Conservation (phyloP, 2,113 vertebrate species). For the Dunckerocampus dactyliophorus region DNA sequence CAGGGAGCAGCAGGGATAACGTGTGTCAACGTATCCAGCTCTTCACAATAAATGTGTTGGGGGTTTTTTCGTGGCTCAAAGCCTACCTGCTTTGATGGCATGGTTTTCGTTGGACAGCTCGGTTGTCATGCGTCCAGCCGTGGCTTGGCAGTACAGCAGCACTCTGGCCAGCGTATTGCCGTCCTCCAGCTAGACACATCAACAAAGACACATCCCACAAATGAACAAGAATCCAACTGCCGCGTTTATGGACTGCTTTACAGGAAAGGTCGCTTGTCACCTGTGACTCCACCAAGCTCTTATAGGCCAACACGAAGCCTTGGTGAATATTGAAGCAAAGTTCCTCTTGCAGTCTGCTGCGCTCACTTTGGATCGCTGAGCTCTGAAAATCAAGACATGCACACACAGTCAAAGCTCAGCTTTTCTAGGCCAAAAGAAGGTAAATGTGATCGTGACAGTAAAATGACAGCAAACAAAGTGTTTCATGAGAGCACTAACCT, state of each 20-base stretch:
- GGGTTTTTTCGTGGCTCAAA: not conserved
- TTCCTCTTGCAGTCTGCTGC: conserved; percentile 70
- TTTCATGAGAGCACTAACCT: conserved; percentile 45
- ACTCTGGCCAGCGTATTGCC: conserved; percentile 58
- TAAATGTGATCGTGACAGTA: too few relatives aligned
- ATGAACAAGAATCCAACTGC: not conserved
- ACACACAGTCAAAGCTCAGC: not conserved
- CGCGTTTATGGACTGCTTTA: too few relatives aligned
- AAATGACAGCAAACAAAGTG: not conserved
- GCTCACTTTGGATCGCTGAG: conserved; percentile 40
- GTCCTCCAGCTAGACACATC: conserved; percentile 63
- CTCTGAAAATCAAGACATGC: conserved; percentile 35
- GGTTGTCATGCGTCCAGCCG: conserved; percentile 71
- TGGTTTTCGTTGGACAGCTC: conserved; percentile 68
- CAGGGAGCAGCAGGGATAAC: not conserved
- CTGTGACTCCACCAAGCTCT: conserved; percentile 76
- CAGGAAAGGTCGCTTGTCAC: conserved; percentile 54
- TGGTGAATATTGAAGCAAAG: conserved; percentile 77
- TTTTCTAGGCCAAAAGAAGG: not conserved
- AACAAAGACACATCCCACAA: conserved; percentile 10
- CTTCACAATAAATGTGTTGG: not conserved
- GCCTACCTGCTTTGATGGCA: conserved; percentile 77
- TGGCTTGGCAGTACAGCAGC: conserved; percentile 65
- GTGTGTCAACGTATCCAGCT: not conserved
- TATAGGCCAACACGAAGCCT: conserved; percentile 67